Percentiles rank a stretch among this genome's conserved stretches.
phyloP scores from a whole-genome alignment of 2,888 invertebrate species.

The Mythimna vitellina region DNA sequence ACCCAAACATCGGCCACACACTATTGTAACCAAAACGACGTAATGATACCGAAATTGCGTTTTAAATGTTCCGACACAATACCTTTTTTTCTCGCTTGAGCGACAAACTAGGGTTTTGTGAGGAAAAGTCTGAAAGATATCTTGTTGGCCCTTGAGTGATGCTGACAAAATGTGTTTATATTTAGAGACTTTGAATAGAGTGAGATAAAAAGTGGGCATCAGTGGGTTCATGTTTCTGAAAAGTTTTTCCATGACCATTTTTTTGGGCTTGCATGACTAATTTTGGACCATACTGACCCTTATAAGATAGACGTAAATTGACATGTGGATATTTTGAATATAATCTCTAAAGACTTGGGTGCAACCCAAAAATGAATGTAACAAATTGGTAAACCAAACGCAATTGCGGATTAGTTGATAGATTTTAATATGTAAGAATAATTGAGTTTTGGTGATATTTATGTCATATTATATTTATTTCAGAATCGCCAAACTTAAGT shows the following conservation, averaged over 20 bases:
- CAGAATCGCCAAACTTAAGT: no score
- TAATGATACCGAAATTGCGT: conserved; percentile 62
- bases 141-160: conserved; percentile 36
- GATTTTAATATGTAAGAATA: no score
- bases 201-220: conserved; percentile 12
- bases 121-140: conserved; percentile 27
- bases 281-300: neutral
- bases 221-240: conserved; percentile 1
- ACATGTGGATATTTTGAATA: neutral
- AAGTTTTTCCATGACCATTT: neutral
- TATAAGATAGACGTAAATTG: neutral
- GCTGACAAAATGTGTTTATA: conserved; percentile 41
- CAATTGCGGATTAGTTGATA: no score
- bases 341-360: no score
- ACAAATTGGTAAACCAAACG: no score
- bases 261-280: neutral
- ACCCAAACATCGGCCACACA: conserved; percentile 35
- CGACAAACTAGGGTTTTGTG: conserved; percentile 57
- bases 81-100: conserved; percentile 44
- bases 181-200: conserved; percentile 34
- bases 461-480: no score
- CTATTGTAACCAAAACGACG: conserved; percentile 57
- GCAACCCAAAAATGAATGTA: no score
- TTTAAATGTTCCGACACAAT: conserved; percentile 57
- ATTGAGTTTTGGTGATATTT: no score